Evolutionary conservation across 2,797 vertebrate genomes (phyloP), one percentile per base, ranked within the genome.

Genomic region (Lacerta viridis): DNA sequence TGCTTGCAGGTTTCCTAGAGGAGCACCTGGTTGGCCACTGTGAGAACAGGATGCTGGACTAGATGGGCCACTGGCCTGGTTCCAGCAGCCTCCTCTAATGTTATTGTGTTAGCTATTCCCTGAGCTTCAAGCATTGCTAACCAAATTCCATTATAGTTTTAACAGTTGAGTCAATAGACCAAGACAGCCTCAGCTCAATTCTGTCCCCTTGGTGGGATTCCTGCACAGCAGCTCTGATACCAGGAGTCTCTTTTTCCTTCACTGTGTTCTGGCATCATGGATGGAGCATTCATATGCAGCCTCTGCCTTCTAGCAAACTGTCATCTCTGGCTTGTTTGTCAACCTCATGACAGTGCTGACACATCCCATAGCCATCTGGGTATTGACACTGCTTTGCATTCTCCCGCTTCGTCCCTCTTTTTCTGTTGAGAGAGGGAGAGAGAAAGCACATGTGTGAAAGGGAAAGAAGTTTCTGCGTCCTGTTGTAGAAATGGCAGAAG

Each of bases 321-420:
- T 41, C 84, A 39, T 55, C 0, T 3, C 20, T 5, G 85, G 71
- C 78, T 64, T 87, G 84, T 92, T 0, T 0, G 86, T 94, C 75
- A 91, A 91, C 89, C 92, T 91, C 77, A 66, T 43, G 80, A 0
- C 0, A 87, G 39, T 55, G 88, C 91, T 94, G 95, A 94, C 86
- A 94, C 93, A 94, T 87, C 75, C 84, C 68, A 81, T 9, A 85
- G 87, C 69, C 79, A 75, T 93, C 90, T 94, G 90, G 83, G 88
- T 84, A 89, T 80, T 91, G 92, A 93, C 81, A 86, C 93, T 90
- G 80, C 6, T 85, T 88, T 93, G 25, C 50, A 15, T 59, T 27
- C 13, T 41, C 90, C 90, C 86, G n/a, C 91, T 91, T 85, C 91
- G 55, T 88, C 90, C 89, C 92, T 85, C 61, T 92, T 91, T 87